Conservation (phyloP, 2,888 invertebrate species). For the Rhagonycha lutea region DNA sequence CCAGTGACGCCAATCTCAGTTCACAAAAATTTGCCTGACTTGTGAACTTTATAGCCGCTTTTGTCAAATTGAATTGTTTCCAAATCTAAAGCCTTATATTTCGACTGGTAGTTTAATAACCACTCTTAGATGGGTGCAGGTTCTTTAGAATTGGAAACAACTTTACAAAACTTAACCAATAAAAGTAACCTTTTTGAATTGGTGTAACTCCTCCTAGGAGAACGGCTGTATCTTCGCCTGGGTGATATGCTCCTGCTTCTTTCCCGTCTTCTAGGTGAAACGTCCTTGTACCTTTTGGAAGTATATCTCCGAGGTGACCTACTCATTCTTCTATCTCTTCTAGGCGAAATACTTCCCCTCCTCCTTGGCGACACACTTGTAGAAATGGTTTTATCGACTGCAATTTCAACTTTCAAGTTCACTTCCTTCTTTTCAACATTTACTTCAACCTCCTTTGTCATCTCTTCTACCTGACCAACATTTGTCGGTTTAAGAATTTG, state of each 20-base stretch:
- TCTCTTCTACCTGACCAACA: not conserved
- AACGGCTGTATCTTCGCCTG: conserved; percentile 27
- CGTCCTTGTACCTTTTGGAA: conserved; percentile 5
- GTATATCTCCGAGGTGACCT: conserved; percentile 16
- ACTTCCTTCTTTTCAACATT: not conserved
- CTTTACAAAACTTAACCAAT: not conserved
- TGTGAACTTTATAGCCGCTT: not conserved
- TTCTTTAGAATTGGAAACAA: not conserved
- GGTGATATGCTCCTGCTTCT: conserved; percentile 6
- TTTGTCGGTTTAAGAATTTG: not conserved
- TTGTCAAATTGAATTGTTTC: not conserved
- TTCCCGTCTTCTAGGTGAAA: conserved; percentile 8
- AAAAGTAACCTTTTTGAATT: not conserved
- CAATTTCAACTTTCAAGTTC: not conserved
- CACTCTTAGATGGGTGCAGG: too few species aligned
- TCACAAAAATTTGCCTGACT: not conserved
- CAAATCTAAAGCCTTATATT: too few species aligned
- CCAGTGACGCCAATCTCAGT: too few species aligned
- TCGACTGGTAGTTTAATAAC: too few species aligned
- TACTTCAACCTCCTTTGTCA: not conserved
- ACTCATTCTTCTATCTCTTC: not conserved
- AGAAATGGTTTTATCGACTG: not conserved
- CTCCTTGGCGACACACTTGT: conserved; percentile 12
- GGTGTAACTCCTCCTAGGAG: conserved; percentile 28
- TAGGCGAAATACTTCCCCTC: conserved; percentile 4